Evolutionary conservation across 2,113 vertebrate genomes (phyloP).

Genomic region (Danio rerio): GRCz12tu NC_133189.1:36553501-36554000

Average conservation of each 20-base stretch:
- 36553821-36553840: constrained; percentile 73
- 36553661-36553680: constrained; percentile 59
- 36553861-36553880: constrained; percentile 77
- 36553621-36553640: constrained; percentile 31
- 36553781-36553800: constrained; percentile 74
- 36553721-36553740: constrained; percentile 79
- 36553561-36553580: not conserved
- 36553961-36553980: constrained; percentile 62
- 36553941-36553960: constrained; percentile 69
- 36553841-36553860: constrained; percentile 73
- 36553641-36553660: constrained; percentile 23
- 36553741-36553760: constrained; percentile 77
- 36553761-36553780: constrained; percentile 78
- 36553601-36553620: constrained; percentile 42
- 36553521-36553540: not conserved
- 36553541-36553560: not conserved
- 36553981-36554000: constrained; percentile 8
- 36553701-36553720: constrained; percentile 79
- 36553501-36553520: not conserved
- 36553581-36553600: constrained; percentile 19
- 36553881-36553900: constrained; percentile 70
- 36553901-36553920: constrained; percentile 66
- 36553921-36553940: constrained; percentile 60
- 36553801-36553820: constrained; percentile 75
- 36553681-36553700: constrained; percentile 66